Percentiles rank a stretch among this genome's conserved stretches.
Evolutionary conservation across 2,797 vertebrate genomes (phyloP).

Genomic region (Hydrophis major): DNA sequence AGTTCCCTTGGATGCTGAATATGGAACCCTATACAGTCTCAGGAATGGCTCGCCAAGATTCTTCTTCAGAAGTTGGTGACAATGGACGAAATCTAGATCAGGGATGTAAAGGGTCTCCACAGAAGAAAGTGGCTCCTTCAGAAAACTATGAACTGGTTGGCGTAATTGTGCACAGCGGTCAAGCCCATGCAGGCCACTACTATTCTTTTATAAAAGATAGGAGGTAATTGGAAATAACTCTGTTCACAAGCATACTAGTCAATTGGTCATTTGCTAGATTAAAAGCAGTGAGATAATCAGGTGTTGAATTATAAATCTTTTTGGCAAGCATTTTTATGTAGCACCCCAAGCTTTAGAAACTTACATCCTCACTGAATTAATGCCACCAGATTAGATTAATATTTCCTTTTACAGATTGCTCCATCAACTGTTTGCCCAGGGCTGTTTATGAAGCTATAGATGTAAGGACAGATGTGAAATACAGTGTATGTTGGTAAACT

Average conservation of each 20-base stretch:
- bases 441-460: neutral
- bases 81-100: conserved; percentile 80
- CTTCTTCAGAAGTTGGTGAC: conserved; percentile 86
- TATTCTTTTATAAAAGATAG: conserved; percentile 99
- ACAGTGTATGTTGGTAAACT: neutral
- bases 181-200: conserved; percentile 97
- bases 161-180: conserved; percentile 96
- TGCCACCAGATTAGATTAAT: neutral
- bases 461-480: neutral
- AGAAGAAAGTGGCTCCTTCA: conserved; percentile 96
- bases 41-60: conserved; percentile 97
- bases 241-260: neutral
- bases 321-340: neutral
- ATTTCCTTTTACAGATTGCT: neutral
- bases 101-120: conserved; percentile 85
- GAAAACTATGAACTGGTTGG: conserved; percentile 98
- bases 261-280: neutral
- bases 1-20: conserved; percentile 99
- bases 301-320: neutral
- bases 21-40: conserved; percentile 99
- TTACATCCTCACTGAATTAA: neutral
- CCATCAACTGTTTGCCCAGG: neutral
- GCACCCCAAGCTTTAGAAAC: neutral
- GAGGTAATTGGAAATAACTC: conserved; percentile 73
- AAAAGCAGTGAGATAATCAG: neutral